Evolutionary conservation across 2,888 invertebrate genomes (phyloP), one percentile per base, ranked within the genome.

Genomic region (Xylocampa areola): DNA sequence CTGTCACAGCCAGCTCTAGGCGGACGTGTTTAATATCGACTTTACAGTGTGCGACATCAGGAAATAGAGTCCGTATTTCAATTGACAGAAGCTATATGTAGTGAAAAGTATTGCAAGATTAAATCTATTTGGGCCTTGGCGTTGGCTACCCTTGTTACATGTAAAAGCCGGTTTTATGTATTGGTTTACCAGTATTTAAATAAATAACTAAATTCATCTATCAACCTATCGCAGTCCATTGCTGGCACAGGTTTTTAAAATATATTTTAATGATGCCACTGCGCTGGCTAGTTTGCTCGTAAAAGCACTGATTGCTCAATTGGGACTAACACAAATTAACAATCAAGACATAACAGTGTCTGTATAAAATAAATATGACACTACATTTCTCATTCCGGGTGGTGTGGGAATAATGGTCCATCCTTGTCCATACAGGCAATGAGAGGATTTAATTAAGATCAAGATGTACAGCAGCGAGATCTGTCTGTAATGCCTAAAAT

Each of bases 21-120:
- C 36, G 48, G 14, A 37, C 52, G 59, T 63, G 68, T 67, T 67
- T 58, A 49, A 70, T 70, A 71, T 71, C 54, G 51, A 54, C 45
- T 67, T 49, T 33, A 43, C 29, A 52, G 48, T 37, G 14, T 44
- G 58, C 37, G 59, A 50, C 39, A 65, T 68, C 55, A 17, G 39
- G 50, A 51, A 68, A 63, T 55, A 33, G 54, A 36, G 37, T 6
- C 7, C 43, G 49, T 40, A 50, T 33, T 48, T 57, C 36, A 47
- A 50, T 68, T 16, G 21, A 39, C 47, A 60, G 25, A 40, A 23
- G 25, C 8, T 40, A 29, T 19, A 4, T 11, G 10, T 32, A 25
- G 27, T 32, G 27, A 39, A 40, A 57, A 53, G 21, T 53, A 30
- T 39, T 32, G 17, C 27, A 36, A 23, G 39, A 11, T 30, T 14